Evolutionary conservation across 2,113 vertebrate genomes (phyloP), one percentile per base, ranked within the genome.

Genomic region (Periophthalmus modestus): DNA sequence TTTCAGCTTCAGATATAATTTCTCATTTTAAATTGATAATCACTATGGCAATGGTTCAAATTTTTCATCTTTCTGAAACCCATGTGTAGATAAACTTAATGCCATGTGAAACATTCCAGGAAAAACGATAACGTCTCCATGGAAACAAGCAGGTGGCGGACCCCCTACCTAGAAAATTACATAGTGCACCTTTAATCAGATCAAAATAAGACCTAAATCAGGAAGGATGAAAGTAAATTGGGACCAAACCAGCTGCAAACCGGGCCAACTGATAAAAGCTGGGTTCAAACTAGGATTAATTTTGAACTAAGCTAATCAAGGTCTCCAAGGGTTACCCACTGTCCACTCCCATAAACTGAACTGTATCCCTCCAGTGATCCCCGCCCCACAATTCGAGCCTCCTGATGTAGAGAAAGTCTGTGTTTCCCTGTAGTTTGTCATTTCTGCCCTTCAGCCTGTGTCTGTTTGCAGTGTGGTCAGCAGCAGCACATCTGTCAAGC

Each of bases 391-490:
- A 12, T 59, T 59, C 28, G 57, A 28, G 57, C 23, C 57, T 12
- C 57, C 28, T 62, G 59, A 62, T 62, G 13, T 24, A 67, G 12
- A 68, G 23, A n/a, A 18, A 2, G 71, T 16, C 55, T 82, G 54
- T 69, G 61, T 58, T 72, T 36, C 10, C 24, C 11, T 23, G 18
- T 13, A 3, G 47, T 79, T 71, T 65, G 33, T 78, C 55, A 68
- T 55, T 79, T 73, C 65, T 69, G 33, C 36, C 43, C 78, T 68
- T 84, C 66, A 48, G 50, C 65, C 36, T 62, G 47, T 75, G 61
- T 77, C 52, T 82, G 61, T 77, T 69, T 83, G 54, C 71, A 61
- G 52, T 66, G 52, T 87, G 71, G 81, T 74, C 71, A 72, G 66
- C 72, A 72, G 66, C 72, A 52, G 54, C 19, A 23, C 71, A 84